These are phyloP conservation scores for Melipona beecheii DNA, from an alignment of 2,888 invertebrate species.

Conservation along the genomic window DNA sequence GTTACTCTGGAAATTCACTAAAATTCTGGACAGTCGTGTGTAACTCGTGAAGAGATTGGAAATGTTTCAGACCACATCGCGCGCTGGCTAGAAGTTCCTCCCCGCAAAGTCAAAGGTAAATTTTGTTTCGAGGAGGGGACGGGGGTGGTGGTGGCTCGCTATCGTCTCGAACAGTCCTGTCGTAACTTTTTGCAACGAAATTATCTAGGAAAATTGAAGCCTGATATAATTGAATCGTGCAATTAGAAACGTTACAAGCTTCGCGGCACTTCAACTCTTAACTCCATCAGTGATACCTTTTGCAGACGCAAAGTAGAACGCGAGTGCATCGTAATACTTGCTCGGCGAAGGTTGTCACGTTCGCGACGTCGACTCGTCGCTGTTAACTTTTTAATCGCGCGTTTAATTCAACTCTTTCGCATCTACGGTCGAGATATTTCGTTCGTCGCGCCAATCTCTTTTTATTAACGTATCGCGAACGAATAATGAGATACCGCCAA, in stretches of 20 bases:
- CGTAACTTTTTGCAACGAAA: not conserved
- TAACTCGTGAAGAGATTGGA: not conserved
- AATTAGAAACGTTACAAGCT: constrained; percentile 17
- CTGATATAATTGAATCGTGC: constrained; percentile 10
- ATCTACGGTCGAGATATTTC: not conserved
- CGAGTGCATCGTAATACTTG: not conserved
- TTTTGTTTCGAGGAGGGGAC: not conserved
- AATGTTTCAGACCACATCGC: not conserved
- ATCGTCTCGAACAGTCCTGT: not conserved
- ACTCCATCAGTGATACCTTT: constrained; percentile 6
- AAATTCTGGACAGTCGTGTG: no score
- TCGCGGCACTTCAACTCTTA: not conserved
- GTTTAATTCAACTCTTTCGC: not conserved
- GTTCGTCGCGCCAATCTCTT: not conserved
- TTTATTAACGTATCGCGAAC: not conserved
- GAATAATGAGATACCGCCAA: not conserved
- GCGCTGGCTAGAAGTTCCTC: not conserved
- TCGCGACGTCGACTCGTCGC: no score
- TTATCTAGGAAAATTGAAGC: not conserved
- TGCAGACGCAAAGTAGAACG: not conserved
- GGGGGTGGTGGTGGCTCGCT: not conserved
- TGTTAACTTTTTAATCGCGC: constrained; percentile 2
- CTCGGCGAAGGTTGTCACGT: not conserved
- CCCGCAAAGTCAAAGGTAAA: not conserved
- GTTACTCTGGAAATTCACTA: not conserved